Conservation (phyloP, 2,797 vertebrate genomes). For the Nannoperca australis region DNA sequence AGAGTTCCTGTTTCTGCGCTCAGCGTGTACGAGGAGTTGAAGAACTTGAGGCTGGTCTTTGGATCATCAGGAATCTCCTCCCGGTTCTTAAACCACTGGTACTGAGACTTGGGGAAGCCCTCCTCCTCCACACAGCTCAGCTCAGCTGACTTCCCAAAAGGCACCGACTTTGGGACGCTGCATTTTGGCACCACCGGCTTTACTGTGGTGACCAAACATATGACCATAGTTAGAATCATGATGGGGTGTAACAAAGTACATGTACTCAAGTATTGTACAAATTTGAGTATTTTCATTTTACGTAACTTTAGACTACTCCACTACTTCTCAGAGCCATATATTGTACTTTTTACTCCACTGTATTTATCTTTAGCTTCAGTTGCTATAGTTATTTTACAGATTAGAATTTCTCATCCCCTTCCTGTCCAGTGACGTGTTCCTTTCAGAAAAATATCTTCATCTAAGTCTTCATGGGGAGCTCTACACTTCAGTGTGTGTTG, state of each 20-base stretch:
- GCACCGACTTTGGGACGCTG: conserved; percentile 93
- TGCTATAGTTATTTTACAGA: no score
- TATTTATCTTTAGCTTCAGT: no score
- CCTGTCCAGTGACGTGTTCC: no score
- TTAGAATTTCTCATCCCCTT: no score
- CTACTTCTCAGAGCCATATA: no score
- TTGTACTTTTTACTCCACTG: no score
- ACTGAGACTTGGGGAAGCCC: conserved; percentile 92
- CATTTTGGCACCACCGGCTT: conserved; percentile 94
- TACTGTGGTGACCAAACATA: conserved; percentile 83
- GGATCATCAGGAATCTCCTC: conserved; percentile 90
- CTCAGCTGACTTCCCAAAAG: conserved; percentile 93
- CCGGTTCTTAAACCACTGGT: conserved; percentile 95
- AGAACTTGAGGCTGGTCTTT: conserved; percentile 87
- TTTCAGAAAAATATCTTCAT: no score
- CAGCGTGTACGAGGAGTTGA: conserved; percentile 93
- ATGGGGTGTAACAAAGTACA: no score
- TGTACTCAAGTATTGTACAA: no score
- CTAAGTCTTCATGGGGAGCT: neutral
- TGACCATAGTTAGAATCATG: neutral
- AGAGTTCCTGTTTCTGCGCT: conserved; percentile 90
- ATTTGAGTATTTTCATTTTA: no score
- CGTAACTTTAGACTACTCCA: no score
- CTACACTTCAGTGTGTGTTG: neutral
- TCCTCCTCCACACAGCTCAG: conserved; percentile 93